Conservation (phyloP, 2,888 invertebrate genomes). For the Caenorhabditis sulstoni region DNA sequence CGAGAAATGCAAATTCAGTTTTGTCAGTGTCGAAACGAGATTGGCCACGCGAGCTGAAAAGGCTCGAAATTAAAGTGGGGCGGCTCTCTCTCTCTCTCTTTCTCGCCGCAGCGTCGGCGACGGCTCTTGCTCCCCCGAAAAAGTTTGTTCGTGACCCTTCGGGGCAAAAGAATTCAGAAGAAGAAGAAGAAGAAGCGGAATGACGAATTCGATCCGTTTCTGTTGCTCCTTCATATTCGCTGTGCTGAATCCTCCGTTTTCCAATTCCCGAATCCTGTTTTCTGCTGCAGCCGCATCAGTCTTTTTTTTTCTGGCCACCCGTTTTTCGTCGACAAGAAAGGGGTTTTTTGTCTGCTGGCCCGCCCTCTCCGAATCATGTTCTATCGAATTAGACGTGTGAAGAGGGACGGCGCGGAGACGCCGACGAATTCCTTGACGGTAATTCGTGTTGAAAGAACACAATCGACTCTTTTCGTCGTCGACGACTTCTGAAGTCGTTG, state of each 20-base stretch:
- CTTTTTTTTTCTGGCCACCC: slow-evolving; percentile 2
- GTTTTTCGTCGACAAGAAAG: slow-evolving; percentile 9
- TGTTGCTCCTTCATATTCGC: not conserved
- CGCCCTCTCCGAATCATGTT: slow-evolving; percentile 28
- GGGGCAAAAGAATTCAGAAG: slow-evolving; percentile 1
- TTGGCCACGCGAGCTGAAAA: slow-evolving; percentile 16
- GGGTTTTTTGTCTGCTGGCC: not conserved
- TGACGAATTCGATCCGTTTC: slow-evolving; percentile 11
- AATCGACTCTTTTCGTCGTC: slow-evolving; percentile 9
- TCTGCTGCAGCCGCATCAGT: not conserved
- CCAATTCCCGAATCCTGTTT: not conserved
- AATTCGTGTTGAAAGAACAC: slow-evolving; percentile 53
- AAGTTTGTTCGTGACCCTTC: slow-evolving; percentile 27
- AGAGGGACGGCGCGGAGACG: slow-evolving; percentile 8
- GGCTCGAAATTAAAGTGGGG: slow-evolving; percentile 42
- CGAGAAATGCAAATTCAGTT: slow-evolving; percentile 32
- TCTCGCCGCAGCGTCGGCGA: no score
- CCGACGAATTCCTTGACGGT: slow-evolving; percentile 31
- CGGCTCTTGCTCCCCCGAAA: not conserved
- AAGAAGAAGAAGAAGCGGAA: slow-evolving; percentile 6
- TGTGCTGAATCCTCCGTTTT: not conserved
- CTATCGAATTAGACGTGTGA: slow-evolving; percentile 52
- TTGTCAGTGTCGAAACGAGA: slow-evolving; percentile 24
- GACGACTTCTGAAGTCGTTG: not conserved
- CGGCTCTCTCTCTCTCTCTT: no score